These are phyloP conservation scores for Akabosia matsudoensis DNA, from an alignment of 1,140 invertebrate species.

Conservation along the genomic window DNA sequence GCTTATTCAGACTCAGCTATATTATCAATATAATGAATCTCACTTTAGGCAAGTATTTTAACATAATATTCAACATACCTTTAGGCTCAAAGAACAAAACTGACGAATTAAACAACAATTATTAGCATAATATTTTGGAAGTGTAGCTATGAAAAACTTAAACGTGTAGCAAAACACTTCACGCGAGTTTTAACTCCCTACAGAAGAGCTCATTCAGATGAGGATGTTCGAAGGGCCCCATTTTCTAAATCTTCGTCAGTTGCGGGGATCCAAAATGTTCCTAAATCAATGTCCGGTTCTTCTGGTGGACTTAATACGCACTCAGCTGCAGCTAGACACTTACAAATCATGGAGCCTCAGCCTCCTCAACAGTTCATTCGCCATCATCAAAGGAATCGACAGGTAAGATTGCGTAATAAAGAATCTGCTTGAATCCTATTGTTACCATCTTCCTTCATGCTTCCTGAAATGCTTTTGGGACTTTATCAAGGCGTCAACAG, in stretches of 20 bases:
- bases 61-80: not conserved
- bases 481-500: too few relatives aligned
- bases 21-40: conserved; percentile 31
- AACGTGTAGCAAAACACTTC: not conserved
- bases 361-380: not conserved
- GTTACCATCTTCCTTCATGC: not conserved
- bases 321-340: not conserved
- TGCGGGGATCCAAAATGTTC: not conserved
- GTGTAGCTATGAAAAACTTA: too few relatives aligned
- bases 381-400: not conserved
- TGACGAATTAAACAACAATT: not conserved
- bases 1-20: conserved; percentile 54
- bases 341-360: conserved; percentile 8
- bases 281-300: not conserved
- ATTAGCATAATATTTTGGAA: too few relatives aligned
- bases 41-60: conserved; percentile 31
- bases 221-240: conserved; percentile 33
- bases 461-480: not conserved
- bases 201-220: conserved; percentile 45
- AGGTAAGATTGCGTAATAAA: not conserved
- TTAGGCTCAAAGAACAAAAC: not conserved
- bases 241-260: not conserved
- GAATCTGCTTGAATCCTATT: not conserved
- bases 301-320: not conserved
- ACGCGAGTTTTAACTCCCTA: not conserved